These are phyloP conservation scores for Scaptomyza cyrtandrae DNA, from an alignment of 2,888 invertebrate species.

Conservation along the genomic window DNA sequence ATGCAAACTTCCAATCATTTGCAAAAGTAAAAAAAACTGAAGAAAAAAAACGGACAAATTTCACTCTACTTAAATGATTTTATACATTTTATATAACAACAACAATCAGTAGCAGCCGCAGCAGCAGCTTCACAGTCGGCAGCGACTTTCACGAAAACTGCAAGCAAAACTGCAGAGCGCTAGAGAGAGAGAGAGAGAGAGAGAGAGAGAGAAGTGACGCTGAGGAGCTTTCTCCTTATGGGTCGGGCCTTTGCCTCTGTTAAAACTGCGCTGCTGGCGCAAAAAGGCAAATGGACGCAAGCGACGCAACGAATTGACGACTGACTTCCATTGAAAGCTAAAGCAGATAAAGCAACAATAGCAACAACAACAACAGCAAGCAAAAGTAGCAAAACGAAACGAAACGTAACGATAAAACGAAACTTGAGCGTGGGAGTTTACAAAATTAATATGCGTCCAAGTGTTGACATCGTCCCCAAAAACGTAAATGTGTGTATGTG, in stretches of 20 bases:
- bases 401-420: slow-evolving; percentile 43
- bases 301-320: slow-evolving; percentile 49
- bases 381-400: slow-evolving; percentile 38
- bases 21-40: slow-evolving; percentile 38
- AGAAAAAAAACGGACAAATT: slow-evolving; percentile 61
- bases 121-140: slow-evolving; percentile 21
- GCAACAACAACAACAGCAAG: slow-evolving; percentile 26
- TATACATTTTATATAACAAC: slow-evolving; percentile 73
- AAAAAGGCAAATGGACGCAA: slow-evolving; percentile 71
- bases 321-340: slow-evolving; percentile 47
- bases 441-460: slow-evolving; percentile 75
- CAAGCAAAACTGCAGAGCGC: slow-evolving; percentile 71
- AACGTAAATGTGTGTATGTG: slow-evolving; percentile 1
- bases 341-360: slow-evolving; percentile 44
- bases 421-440: slow-evolving; percentile 78
- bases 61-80: slow-evolving; percentile 80
- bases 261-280: slow-evolving; percentile 34
- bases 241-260: slow-evolving; percentile 36
- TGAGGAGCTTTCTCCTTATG: slow-evolving; percentile 75
- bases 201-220: slow-evolving; percentile 20
- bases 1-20: slow-evolving; percentile 50
- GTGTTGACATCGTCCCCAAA: slow-evolving; percentile 64
- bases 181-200: slow-evolving; percentile 2
- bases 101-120: slow-evolving; percentile 17
- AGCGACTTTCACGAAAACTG: slow-evolving; percentile 77